phyloP scores from a whole-genome alignment of 2,797 vertebrate species.

The Coregonus sp. region DNA sequence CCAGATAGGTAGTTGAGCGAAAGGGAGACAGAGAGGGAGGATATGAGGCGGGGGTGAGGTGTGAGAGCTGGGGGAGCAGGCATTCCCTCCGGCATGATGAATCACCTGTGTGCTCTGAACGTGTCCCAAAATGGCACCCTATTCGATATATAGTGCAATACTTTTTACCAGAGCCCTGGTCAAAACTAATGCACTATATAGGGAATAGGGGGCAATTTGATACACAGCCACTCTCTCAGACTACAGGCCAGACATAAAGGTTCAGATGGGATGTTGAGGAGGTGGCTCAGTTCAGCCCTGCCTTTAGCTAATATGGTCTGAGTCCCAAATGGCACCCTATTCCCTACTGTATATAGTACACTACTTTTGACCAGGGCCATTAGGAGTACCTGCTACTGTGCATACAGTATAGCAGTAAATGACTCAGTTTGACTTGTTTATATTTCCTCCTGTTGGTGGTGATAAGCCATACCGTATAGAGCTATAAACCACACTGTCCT shows the following conservation, averaged over 20 bases:
- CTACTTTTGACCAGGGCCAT: no score
- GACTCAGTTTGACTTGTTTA: no score
- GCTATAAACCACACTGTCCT: not conserved
- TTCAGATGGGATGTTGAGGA: slow-evolving; percentile 68
- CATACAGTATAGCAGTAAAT: not conserved
- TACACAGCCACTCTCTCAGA: slow-evolving; percentile 57
- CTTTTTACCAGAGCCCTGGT: not conserved
- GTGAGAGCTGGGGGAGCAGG: slow-evolving; percentile 60
- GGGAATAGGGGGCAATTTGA: not conserved
- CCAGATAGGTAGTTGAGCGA: no score
- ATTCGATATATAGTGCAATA: slow-evolving; percentile 1
- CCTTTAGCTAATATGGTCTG: no score
- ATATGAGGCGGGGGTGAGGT: not conserved
- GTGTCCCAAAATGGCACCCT: not conserved
- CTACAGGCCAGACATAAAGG: slow-evolving; percentile 72
- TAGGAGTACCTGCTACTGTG: no score
- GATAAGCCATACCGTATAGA: no score
- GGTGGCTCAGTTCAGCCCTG: slow-evolving; percentile 38
- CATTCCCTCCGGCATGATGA: slow-evolving; percentile 67
- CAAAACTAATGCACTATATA: not conserved
- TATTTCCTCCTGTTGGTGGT: no score
- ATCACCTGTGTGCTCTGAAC: slow-evolving; percentile 59
- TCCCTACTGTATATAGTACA: no score
- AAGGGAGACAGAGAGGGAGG: no score
- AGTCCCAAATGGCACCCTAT: no score